phyloP scores from a whole-genome alignment of 1,140 invertebrate species.

The Rhyzopertha dominica region DNA sequence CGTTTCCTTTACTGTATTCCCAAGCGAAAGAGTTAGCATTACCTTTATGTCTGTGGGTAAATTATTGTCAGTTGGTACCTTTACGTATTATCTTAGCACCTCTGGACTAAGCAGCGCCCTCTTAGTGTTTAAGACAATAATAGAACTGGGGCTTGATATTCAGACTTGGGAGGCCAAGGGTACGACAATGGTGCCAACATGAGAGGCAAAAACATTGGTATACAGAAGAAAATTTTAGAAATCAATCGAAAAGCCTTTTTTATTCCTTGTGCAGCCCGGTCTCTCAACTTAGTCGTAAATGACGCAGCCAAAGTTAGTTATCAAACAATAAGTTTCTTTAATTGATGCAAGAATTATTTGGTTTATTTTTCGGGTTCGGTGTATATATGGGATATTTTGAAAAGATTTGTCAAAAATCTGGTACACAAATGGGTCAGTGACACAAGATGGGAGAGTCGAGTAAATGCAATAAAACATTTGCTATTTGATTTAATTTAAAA shows the following conservation, averaged over 20 bases:
- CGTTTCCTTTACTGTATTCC: too few relatives aligned
- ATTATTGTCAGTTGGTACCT: too few relatives aligned
- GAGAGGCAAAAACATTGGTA: slow-evolving; percentile 23
- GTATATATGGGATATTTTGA: slow-evolving; percentile 27
- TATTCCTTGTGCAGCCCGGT: slow-evolving; percentile 21
- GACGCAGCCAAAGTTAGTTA: slow-evolving; percentile 18
- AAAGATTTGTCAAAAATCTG: slow-evolving; percentile 18
- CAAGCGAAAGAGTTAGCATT: too few relatives aligned
- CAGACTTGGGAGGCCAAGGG: slow-evolving; percentile 31
- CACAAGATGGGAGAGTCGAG: too few relatives aligned
- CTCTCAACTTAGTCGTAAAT: slow-evolving; percentile 25
- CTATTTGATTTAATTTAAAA: too few relatives aligned
- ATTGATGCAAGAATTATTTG: slow-evolving; percentile 16
- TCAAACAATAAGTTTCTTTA: slow-evolving; percentile 16
- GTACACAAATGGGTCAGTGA: too few relatives aligned
- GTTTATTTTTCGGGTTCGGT: slow-evolving; percentile 18
- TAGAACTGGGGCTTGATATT: too few relatives aligned
- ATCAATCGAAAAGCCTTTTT: slow-evolving; percentile 19
- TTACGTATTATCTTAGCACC: too few relatives aligned
- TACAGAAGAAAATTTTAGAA: slow-evolving; percentile 18
- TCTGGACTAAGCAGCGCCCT: too few relatives aligned
- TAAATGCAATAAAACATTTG: too few relatives aligned
- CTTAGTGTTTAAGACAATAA: too few relatives aligned
- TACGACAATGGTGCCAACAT: slow-evolving; percentile 40
- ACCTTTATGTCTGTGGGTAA: too few relatives aligned